Evolutionary conservation across 1,140 invertebrate species (phyloP).

Genomic region (Drosophila hydei): DNA sequence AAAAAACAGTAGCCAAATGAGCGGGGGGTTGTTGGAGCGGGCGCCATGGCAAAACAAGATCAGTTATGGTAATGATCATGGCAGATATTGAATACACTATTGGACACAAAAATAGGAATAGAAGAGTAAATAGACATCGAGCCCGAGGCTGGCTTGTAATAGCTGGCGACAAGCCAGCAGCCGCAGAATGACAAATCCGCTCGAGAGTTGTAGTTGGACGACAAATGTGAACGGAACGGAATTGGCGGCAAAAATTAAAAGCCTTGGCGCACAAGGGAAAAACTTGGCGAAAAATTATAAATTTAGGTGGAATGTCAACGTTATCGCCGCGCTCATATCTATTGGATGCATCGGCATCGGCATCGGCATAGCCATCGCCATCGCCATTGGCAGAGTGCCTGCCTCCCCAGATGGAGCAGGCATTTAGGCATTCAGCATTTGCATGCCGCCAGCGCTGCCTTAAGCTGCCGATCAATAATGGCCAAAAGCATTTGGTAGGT

Average conservation of each 20-base stretch:
- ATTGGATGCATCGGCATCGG: constrained; percentile 64
- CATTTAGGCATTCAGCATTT: constrained; percentile 59
- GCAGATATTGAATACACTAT: constrained; percentile 57
- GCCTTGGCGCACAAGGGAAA: constrained; percentile 74
- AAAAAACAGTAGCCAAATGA: constrained; percentile 37
- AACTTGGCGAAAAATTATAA: constrained; percentile 78
- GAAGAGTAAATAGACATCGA: constrained; percentile 6
- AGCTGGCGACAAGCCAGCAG: constrained; percentile 19
- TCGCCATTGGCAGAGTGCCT: neutral
- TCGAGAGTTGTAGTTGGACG: constrained; percentile 16
- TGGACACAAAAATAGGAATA: constrained; percentile 34
- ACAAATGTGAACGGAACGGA: constrained; percentile 53
- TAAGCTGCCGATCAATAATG: constrained; percentile 70
- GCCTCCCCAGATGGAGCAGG: constrained; percentile 42
- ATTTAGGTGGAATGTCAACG: constrained; percentile 82
- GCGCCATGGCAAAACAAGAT: constrained; percentile 76
- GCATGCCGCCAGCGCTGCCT: constrained; percentile 40
- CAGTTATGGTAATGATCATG: constrained; percentile 80
- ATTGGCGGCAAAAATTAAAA: constrained; percentile 81
- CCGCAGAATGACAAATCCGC: constrained; percentile 31
- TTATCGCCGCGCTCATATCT: constrained; percentile 78
- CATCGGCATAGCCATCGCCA: neutral
- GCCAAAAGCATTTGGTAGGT: constrained; percentile 72
- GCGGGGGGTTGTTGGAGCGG: constrained; percentile 6
- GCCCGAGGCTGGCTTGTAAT: constrained; percentile 5